Evolutionary conservation across 1,140 invertebrate genomes (phyloP).

Genomic region (Thaumatotibia leucotreta): DNA sequence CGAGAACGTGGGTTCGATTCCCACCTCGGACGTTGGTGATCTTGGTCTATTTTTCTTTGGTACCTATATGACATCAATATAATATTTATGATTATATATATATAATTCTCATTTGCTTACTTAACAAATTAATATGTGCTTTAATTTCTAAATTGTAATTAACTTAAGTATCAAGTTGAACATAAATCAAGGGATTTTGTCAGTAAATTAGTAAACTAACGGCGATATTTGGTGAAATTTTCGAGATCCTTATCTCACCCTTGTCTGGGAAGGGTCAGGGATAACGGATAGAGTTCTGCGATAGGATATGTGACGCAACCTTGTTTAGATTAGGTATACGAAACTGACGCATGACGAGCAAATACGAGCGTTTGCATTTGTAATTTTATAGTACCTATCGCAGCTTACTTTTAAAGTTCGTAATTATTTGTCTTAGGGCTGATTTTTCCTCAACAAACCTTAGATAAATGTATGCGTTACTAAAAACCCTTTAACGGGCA

Average conservation of each 20-base stretch:
- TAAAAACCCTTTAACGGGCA: no score
- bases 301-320: conserved; percentile 14
- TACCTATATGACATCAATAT: no score
- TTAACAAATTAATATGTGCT: background rate
- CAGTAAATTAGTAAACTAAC: conserved; percentile 13
- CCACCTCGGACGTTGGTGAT: no score
- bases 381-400: no score
- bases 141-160: conserved; percentile 6
- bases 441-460: no score
- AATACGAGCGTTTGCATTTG: background rate
- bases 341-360: background rate
- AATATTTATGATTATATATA: background rate
- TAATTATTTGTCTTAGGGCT: no score
- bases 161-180: conserved; percentile 9
- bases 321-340: background rate
- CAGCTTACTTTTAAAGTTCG: no score
- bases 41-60: no score
- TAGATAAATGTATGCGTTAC: no score
- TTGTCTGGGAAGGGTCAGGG: conserved; percentile 26
- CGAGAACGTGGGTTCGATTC: no score
- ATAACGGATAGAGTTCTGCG: conserved; percentile 1
- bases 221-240: conserved; percentile 16
- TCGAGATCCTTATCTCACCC: conserved; percentile 37
- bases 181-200: conserved; percentile 12
- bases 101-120: background rate